A percentile compares a stretch with the other conserved stretches of the same genome.
phyloP scores from a whole-genome alignment of 2,113 vertebrate genomes.

The Cnemophilus loriae region DNA sequence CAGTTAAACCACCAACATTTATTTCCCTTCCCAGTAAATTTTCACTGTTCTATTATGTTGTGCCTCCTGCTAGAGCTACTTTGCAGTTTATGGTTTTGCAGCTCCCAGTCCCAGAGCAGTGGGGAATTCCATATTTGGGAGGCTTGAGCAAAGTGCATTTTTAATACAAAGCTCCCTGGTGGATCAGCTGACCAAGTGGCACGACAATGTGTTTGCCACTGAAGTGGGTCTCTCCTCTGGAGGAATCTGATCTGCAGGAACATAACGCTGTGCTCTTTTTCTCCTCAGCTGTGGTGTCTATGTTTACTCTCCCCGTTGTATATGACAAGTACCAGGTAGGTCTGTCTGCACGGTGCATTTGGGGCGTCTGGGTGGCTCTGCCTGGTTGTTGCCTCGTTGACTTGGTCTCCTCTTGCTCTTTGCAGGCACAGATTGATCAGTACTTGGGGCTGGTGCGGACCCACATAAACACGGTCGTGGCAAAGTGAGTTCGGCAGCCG shows the following conservation, averaged over 20 bases:
- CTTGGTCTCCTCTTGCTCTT: conserved; percentile 8
- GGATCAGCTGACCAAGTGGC: conserved; percentile 19
- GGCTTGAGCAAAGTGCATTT: background rate
- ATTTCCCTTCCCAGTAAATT: background rate
- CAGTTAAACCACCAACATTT: background rate
- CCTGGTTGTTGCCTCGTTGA: background rate
- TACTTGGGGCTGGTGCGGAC: conserved; percentile 94
- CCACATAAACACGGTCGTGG: conserved; percentile 93
- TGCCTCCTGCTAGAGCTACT: background rate
- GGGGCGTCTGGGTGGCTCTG: background rate
- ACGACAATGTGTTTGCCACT: background rate
- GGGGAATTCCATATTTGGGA: conserved; percentile 9
- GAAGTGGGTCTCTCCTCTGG: conserved; percentile 32
- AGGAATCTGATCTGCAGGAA: background rate
- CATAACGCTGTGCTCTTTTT: conserved; percentile 52
- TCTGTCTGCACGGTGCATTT: background rate
- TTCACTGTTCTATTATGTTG: background rate
- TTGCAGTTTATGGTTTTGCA: background rate
- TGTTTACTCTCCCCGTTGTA: conserved; percentile 97
- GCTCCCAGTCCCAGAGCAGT: background rate
- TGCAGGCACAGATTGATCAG: conserved; percentile 95
- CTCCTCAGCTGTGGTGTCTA: conserved; percentile 89
- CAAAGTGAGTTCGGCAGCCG: conserved; percentile 84
- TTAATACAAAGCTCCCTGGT: background rate
- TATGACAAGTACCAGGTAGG: conserved; percentile 98